Evolutionary conservation across 1,140 invertebrate genomes (phyloP), one percentile per base, ranked within the genome.

Genomic region (Drosophila murphyi): DNA sequence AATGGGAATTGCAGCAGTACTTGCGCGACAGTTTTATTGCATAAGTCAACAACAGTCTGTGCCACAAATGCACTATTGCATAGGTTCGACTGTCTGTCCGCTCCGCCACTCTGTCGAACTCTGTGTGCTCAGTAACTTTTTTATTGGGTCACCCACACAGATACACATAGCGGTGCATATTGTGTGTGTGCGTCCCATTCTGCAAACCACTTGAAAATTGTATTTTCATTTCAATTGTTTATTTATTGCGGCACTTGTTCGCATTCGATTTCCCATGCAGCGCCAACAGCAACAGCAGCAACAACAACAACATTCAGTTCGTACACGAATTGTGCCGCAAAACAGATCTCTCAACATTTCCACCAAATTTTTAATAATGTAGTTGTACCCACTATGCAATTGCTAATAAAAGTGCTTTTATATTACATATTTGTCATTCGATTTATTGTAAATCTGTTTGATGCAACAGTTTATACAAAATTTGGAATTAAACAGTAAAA

Each of bases 141-240:
- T 89, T 89, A 88, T 89, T 89, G 85, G 85, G 85, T 89, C 82
- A 81, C 64, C 62, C 75, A 52, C 64, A 37, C 64, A 67, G 54
- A 67, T 51, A 72, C 35, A 37, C 37, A 43, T 39, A 61, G 43
- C 60, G n/a, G 50, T 71, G 52, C 48, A 48, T 60, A 51, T 37
- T 45, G 72, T 76, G 57, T 76, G 51, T 77, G 70, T 86, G 51
- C 71, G 65, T 62, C 54, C 39, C 39, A 51, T 60, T 67, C 78
- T 89, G 81, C 72, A 85, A 90, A 89, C 85, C 86, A 89, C 85
- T 89, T 90, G 85, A 89, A 89, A 90, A 89, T 89, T 81, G 85
- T 89, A 89, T 89, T 89, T 90, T 90, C 86, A 89, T 89, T 89
- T 89, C 85, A 90, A 89, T 89, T 89, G 85, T 89, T 89, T 89